These are phyloP conservation scores for Archilochus colubris DNA, from an alignment of 2,113 vertebrate species.

Conservation along the genomic window DNA sequence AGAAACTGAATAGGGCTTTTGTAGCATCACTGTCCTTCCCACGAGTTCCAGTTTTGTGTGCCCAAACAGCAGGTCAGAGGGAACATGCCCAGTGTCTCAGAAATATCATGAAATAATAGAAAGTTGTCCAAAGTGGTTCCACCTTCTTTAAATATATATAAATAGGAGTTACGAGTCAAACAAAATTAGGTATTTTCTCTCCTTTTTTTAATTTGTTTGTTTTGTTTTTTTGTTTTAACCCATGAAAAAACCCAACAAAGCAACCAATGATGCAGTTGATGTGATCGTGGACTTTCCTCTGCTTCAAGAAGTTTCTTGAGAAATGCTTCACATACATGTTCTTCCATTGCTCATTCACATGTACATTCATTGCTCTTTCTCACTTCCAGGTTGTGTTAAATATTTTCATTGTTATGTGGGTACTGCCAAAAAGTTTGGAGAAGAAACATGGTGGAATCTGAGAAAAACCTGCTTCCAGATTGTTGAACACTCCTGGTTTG, in stretches of 20 bases:
- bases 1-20: neutral
- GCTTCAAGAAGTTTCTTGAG: neutral
- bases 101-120: neutral
- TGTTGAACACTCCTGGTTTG: conserved; percentile 98
- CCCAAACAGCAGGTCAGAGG: neutral
- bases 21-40: neutral
- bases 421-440: conserved; percentile 65
- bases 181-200: neutral
- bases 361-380: neutral
- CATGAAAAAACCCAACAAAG: neutral
- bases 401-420: conserved; percentile 77
- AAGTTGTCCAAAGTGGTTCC: neutral
- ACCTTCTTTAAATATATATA: neutral
- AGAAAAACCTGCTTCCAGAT: conserved; percentile 92
- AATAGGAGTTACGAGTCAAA: neutral
- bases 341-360: neutral
- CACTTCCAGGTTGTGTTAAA: conserved; percentile 78
- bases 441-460: conserved; percentile 84
- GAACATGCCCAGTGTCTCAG: neutral
- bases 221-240: neutral
- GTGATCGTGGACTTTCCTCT: neutral
- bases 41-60: neutral
- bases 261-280: accelerated
- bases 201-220: too few relatives aligned
- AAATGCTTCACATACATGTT: accelerated